Percentiles rank a stretch among this genome's conserved stretches.
phyloP scores from a whole-genome alignment of 2,797 vertebrate genomes.

The Cryptoblepharus egeriae region DNA sequence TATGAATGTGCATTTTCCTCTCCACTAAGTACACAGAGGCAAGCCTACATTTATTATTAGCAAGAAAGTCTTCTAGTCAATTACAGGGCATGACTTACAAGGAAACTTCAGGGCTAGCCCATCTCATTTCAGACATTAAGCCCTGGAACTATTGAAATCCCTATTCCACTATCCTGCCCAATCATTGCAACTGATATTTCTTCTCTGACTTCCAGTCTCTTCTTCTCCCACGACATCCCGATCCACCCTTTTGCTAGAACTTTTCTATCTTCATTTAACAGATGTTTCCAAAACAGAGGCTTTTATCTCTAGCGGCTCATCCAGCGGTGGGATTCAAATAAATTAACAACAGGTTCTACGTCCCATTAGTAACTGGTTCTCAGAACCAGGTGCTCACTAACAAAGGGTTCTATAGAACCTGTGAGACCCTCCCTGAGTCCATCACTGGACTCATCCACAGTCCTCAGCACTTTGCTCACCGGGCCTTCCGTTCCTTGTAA shows the following conservation, averaged over 20 bases:
- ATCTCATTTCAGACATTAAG: background rate
- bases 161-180: background rate
- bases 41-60: background rate
- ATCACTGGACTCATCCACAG: too few species aligned
- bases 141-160: background rate
- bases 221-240: fast-evolving
- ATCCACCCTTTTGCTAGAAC: too few species aligned
- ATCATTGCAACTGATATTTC: too few species aligned
- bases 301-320: background rate
- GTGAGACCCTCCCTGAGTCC: too few species aligned
- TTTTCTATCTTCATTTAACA: background rate
- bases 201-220: too few species aligned
- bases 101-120: background rate
- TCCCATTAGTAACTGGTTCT: too few species aligned
- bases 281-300: background rate
- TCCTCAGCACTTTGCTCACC: slow-evolving; percentile 68
- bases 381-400: too few species aligned
- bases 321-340: too few species aligned
- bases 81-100: background rate
- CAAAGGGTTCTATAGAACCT: too few species aligned
- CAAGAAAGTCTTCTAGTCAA: background rate
- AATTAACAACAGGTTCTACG: too few species aligned
- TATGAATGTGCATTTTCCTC: background rate
- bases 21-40: background rate
- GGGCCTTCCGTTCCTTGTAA: slow-evolving; percentile 88